Evolutionary conservation across 2,888 invertebrate species (phyloP), one percentile per base, ranked within the genome.

Genomic region (Lasioglossum oenotherae): DNA sequence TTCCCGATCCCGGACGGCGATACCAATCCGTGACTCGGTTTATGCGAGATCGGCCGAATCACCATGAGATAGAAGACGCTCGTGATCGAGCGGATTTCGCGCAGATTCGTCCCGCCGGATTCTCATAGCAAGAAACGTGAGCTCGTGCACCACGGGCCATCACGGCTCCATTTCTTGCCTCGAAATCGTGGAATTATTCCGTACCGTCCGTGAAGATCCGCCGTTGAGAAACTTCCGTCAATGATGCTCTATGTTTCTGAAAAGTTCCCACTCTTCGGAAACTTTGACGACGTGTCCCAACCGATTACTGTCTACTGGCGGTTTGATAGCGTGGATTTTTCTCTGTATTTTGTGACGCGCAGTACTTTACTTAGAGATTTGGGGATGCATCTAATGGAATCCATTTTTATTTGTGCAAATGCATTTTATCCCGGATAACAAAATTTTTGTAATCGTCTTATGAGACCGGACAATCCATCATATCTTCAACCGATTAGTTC

Each of bases 41-140:
- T 74, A 82, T 77, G 84, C 82, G 85, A 84, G 89, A 89, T 91
- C 87, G 79, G 27, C 49, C 85, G 81, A 74, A 89, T 89, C 90
- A 74, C 84, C 82, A 88, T 75, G 86, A 81, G 82, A 72, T 35
- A 71, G 35, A 76, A 57, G 73, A 60, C 44, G 83, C 85, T 90
- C 90, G 90, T 91, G 90, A 90, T 90, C 90, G 91, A 82, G 78
- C 76, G 82, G 91, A 90, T 91, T 90, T 91, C 91, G 84, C 89
- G 86, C 81, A 80, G 87, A 90, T 90, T 87, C 84, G 86, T 81
- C 85, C 76, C 60, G 75, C 67, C 79, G 44, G 81, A 78, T 88
- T 90, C 90, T 80, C 88, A 71, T 78, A 53, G 76, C 75, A 41
- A 85, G 81, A 80, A 90, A 89, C 82, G 85, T 81, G 90, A 53